A percentile compares a stretch with the other conserved stretches of the same genome.
phyloP scores from a whole-genome alignment of 2,797 vertebrate species.

The Strix occidentalis region DNA sequence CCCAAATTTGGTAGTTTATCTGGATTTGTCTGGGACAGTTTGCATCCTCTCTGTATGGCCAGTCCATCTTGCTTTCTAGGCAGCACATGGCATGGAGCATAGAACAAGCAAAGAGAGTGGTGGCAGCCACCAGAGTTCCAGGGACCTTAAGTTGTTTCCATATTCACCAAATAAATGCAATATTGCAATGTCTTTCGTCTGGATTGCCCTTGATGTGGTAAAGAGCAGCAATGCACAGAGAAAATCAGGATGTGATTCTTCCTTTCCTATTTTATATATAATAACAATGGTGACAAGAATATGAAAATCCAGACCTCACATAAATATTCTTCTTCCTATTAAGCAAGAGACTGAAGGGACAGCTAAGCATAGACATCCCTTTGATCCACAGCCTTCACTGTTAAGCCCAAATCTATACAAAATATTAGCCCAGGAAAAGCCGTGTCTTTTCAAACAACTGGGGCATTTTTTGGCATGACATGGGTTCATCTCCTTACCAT shows the following conservation, averaged over 20 bases:
- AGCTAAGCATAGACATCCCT: background rate
- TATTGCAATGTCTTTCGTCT: background rate
- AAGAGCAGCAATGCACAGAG: background rate
- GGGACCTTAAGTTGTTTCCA: background rate
- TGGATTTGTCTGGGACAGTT: background rate
- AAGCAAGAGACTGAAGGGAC: background rate
- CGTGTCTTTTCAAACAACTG: background rate
- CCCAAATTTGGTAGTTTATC: slow-evolving; percentile 40
- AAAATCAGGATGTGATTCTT: background rate
- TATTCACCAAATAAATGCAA: background rate
- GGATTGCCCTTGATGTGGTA: background rate
- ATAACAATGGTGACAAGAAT: background rate
- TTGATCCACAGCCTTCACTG: background rate
- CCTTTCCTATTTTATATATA: background rate
- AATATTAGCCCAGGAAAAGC: background rate
- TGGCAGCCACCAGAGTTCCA: background rate
- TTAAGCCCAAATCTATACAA: background rate
- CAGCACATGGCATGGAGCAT: background rate
- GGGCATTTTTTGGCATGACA: background rate
- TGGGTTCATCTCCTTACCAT: background rate
- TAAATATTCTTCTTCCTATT: background rate
- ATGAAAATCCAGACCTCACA: background rate
- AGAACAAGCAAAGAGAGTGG: background rate
- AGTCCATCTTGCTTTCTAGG: background rate
- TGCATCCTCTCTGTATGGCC: background rate